These are phyloP conservation scores for Phaethornis superciliosus DNA, from an alignment of 2,113 vertebrate genomes.

Conservation along the genomic window DNA sequence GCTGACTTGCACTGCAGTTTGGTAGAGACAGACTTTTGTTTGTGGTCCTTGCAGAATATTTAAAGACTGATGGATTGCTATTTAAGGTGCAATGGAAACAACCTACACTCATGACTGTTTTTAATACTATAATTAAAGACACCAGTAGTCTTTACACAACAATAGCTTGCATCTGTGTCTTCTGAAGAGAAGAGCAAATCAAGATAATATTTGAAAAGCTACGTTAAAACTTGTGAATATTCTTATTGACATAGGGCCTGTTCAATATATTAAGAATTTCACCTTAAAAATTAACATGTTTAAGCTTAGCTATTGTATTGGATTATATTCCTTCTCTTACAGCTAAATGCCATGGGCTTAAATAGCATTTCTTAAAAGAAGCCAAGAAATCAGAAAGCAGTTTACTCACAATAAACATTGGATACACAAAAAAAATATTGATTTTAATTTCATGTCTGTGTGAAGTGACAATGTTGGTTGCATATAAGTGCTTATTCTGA, in stretches of 20 bases:
- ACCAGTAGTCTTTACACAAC: not conserved
- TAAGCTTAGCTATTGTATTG: not conserved
- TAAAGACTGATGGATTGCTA: not conserved
- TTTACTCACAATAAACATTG: not conserved
- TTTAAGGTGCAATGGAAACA: not conserved
- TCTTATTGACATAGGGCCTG: not conserved
- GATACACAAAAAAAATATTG: not conserved
- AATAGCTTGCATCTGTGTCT: not conserved
- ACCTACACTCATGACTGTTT: not conserved
- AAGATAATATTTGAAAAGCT: not conserved
- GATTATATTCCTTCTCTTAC: not conserved
- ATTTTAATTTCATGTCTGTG: not conserved
- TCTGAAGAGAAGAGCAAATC: not conserved
- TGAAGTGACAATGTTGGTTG: not conserved
- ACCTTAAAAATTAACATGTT: not conserved
- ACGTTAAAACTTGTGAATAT: not conserved
- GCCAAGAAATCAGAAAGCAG: not conserved
- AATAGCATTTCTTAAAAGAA: not conserved
- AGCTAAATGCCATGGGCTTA: not conserved
- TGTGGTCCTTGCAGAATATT: not conserved
- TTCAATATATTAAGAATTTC: not conserved
- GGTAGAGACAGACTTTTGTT: fast-evolving
- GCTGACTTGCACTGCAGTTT: not conserved
- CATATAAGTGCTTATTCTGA: not conserved
- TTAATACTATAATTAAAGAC: not conserved